Conservation (phyloP, 2,113 vertebrate species). For the Myrmecobius fasciatus region DNA sequence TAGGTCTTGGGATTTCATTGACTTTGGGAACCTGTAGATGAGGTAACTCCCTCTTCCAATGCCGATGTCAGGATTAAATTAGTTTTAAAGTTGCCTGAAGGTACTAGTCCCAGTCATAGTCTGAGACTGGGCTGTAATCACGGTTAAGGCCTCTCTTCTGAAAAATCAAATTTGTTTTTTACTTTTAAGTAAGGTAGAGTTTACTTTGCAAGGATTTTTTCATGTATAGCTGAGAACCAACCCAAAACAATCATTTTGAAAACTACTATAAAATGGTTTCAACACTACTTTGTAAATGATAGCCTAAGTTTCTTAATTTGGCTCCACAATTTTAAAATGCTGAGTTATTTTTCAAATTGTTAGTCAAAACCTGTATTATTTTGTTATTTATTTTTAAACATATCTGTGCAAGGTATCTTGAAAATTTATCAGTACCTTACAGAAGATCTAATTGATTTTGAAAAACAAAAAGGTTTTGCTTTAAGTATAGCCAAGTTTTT, state of each 20-base stretch:
- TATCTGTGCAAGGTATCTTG: not conserved
- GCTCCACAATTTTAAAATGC: not conserved
- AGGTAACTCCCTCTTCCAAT: not conserved
- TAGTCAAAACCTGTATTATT: not conserved
- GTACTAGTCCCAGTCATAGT: not conserved
- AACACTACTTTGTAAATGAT: not conserved
- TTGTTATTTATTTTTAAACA: constrained; percentile 40
- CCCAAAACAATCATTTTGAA: not conserved
- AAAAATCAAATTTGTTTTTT: not conserved
- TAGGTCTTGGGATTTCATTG: not conserved
- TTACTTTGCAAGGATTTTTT: not conserved
- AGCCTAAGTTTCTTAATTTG: not conserved
- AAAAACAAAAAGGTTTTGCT: constrained; percentile 33
- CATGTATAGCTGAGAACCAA: not conserved
- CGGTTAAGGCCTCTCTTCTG: not conserved
- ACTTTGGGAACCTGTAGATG: not conserved
- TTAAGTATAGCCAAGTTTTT: constrained; percentile 54
- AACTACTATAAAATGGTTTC: not conserved
- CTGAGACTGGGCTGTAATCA: not conserved
- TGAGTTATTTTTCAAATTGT: not conserved
- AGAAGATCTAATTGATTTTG: constrained; percentile 39
- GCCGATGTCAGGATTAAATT: not conserved
- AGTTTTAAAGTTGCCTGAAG: not conserved
- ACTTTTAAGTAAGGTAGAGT: not conserved
- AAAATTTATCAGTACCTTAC: constrained; percentile 11